Evolutionary conservation across 2,113 vertebrate species (phyloP), one percentile per base, ranked within the genome.

Genomic region (Hypomesus transpacificus): DNA sequence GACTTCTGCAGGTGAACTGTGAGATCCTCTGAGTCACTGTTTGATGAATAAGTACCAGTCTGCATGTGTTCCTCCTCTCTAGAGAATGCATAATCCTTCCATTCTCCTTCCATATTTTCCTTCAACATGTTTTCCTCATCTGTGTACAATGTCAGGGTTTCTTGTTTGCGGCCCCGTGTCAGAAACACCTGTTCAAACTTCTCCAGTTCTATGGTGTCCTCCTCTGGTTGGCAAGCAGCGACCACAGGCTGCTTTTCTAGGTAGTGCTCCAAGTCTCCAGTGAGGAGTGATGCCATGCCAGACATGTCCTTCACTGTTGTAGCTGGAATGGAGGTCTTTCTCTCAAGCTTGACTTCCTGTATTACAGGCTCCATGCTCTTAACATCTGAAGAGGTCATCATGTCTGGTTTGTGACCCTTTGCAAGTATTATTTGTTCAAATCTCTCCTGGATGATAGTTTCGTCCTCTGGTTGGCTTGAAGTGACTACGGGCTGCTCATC

Each of bases 81-180:
- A 7, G 18, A 16, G 4, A 62, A 11, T 9, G 51, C 75, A 62
- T 5, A 53, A 28, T 58, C 61, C 28, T 77, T 51, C 34, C 50
- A 66, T 17, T 21, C 24, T 66, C 51, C 76, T 59, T 84, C 51
- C 9, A 73, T 46, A 62, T 63, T 7, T 34, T 8, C 26, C 7
- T 22, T 3, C 8, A 14, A 17, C 60, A 24, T 16, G 24, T 63
- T 24, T 17, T 4, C 28, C 28, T 31, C 22, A 13, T 63, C 61
- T 31, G 26, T 34, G 18, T 28, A 39, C 18, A 46, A 39, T 0
- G 62, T 21, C 4, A 1, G 18, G 96, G 96, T 85, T 99, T 99
- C 89, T 95, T 95, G 34, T 82, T 89, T 91, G 18, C 77, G 80
- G 39, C 86, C 86, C 75, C 46, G 87, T 68, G 86, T 89, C 71